Evolutionary conservation across 2,888 invertebrate genomes (phyloP).

Genomic region (Brachypalpus laphriformis): DNA sequence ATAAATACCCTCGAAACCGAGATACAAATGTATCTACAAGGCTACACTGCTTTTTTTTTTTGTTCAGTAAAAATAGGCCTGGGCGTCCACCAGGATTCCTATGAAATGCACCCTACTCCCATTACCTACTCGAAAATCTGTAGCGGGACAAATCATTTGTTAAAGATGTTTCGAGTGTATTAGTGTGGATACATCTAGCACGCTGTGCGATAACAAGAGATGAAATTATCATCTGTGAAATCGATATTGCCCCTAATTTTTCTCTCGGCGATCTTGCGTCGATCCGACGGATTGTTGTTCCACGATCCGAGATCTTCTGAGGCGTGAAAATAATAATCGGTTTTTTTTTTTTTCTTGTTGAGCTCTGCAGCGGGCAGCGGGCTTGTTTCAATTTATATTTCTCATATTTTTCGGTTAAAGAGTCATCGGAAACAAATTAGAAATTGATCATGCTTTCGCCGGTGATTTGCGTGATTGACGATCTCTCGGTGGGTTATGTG

Average conservation of each 20-base stretch:
- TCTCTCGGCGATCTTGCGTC: constrained; percentile 14
- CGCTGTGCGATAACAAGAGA: constrained; percentile 72
- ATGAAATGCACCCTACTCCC: constrained; percentile 31
- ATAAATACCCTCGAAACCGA: constrained; percentile 46
- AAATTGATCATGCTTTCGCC: constrained; percentile 62
- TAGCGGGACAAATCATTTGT: constrained; percentile 55
- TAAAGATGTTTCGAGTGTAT: constrained; percentile 10
- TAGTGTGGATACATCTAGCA: constrained; percentile 43
- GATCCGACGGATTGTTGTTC: constrained; percentile 11
- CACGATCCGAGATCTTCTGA: constrained; percentile 37
- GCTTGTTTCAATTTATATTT: constrained; percentile 55
- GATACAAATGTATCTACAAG: constrained; percentile 18
- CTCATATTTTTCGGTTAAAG: constrained; percentile 56
- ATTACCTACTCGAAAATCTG: constrained; percentile 4
- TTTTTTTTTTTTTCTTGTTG: constrained; percentile 9
- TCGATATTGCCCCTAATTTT: constrained; percentile 73
- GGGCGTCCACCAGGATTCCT: constrained; percentile 34
- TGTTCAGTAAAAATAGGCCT: constrained; percentile 3
- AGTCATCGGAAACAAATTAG: constrained; percentile 65
- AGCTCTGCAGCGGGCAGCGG: constrained; percentile 17
- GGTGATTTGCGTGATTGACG: constrained; percentile 63
- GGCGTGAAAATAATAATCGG: constrained; percentile 71
- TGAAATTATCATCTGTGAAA: constrained; percentile 73
- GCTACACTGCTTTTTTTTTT: not conserved
- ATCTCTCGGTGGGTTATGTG: constrained; percentile 27